Conservation (phyloP, 1,140 invertebrate species). For the Ostrea edulis region DNA sequence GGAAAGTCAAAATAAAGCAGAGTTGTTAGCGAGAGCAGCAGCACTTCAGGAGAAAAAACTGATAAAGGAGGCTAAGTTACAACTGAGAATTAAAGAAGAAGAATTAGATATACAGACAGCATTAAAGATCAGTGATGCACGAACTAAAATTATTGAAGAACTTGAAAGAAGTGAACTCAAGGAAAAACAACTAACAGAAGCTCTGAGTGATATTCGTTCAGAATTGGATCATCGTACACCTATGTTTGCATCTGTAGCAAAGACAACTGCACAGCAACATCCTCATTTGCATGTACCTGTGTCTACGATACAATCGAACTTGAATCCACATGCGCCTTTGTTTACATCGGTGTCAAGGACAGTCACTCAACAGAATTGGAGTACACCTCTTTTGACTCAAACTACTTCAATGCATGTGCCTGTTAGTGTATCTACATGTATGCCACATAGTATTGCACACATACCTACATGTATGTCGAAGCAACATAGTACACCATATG, state of each 20-base stretch:
- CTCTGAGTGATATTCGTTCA: background rate
- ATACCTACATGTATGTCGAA: background rate
- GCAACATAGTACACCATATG: slow-evolving; percentile 1
- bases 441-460: background rate
- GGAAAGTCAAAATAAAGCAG: slow-evolving; percentile 48
- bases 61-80: slow-evolving; percentile 49
- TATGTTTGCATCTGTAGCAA: background rate
- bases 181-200: background rate
- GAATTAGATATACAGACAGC: slow-evolving; percentile 53
- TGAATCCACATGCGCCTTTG: slow-evolving; percentile 8
- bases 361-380: background rate
- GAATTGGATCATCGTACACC: background rate
- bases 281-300: background rate
- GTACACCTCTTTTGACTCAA: background rate
- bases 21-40: slow-evolving; percentile 41
- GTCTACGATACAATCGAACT: background rate
- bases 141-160: slow-evolving; percentile 48
- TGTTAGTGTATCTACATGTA: background rate
- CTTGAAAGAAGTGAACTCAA: slow-evolving; percentile 42
- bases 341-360: background rate
- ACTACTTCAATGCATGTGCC: background rate
- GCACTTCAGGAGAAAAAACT: slow-evolving; percentile 29
- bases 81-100: slow-evolving; percentile 52
- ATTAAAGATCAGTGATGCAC: slow-evolving; percentile 45
- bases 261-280: background rate